A percentile compares a stretch with the other conserved stretches of the same genome.
These are phyloP conservation scores for Pangasius krempfi DNA, from an alignment of 2,797 vertebrate species.

Conservation along the genomic window DNA sequence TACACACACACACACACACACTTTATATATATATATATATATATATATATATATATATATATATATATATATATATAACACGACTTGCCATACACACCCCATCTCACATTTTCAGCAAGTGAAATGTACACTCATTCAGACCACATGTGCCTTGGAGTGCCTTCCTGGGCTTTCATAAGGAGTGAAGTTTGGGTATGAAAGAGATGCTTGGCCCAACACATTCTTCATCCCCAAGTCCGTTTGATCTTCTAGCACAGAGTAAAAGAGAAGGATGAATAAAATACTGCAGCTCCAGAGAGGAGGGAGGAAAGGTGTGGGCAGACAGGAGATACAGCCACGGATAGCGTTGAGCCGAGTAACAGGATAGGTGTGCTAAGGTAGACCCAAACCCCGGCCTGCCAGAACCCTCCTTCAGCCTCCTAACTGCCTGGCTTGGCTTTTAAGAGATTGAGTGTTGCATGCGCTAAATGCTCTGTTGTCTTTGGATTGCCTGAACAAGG, in stretches of 20 bases:
- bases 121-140: conserved; percentile 30
- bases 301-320: conserved; percentile 34
- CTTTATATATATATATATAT: too few species aligned
- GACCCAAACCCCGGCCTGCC: conserved; percentile 20
- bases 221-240: conserved; percentile 17
- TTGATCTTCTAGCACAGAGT: conserved; percentile 27
- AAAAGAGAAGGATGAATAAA: conserved; percentile 12
- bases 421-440: conserved; percentile 1
- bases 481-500: conserved; percentile 30
- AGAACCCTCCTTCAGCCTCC: background rate
- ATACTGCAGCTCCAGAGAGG: background rate
- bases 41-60: too few species aligned
- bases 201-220: conserved; percentile 31
- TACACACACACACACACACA: background rate
- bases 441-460: conserved; percentile 10
- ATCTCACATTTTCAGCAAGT: background rate
- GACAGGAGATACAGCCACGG: conserved; percentile 27
- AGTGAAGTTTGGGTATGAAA: conserved; percentile 41
- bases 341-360: conserved; percentile 25
- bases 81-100: background rate
- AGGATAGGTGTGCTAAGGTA: conserved; percentile 36
- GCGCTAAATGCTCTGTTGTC: conserved; percentile 25
- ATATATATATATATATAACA: background rate
- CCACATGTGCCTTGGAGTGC: conserved; percentile 36
- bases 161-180: conserved; percentile 25